Evolutionary conservation across 2,888 invertebrate genomes (phyloP), one percentile per base, ranked within the genome.

Genomic region (Mechanitis mazaeus): DNA sequence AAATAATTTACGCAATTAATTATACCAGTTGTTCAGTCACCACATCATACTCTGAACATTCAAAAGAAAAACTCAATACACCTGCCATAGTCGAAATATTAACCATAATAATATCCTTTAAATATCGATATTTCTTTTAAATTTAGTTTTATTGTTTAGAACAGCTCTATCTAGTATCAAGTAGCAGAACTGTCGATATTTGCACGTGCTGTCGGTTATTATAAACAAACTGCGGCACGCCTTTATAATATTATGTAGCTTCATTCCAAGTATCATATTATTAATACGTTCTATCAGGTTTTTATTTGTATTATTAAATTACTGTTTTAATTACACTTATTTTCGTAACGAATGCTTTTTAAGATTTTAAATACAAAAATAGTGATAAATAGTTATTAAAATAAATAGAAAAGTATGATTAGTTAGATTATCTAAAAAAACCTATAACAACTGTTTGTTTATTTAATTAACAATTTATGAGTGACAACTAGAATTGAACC

Each of bases 111-210:
- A 35, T 5, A 35, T 5, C 3, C 35, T 35, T 35, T 5, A 5
- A 35, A 35, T 35, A 38, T 6, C 38, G 7, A 38, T 7, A 38
- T 38, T 38, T 38, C 1, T 4, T 38, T 38, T 38, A 38, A 38
- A 38, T 38, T 9, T 35, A 35, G 6, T 9, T 9, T 42, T 11
- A 9, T 9, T 9, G 11, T 7, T 42, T 9, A 5, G 7, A 50
- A 42, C 64, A 66, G 55, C 61, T 72, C 69, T 74, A 71, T 75
- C 77, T 79, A 55, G 62, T 42, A 61, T 28, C 45, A 47, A 70
- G 35, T 72, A 74, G 71, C 59, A 35, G 20, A 55, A 65, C 4
- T 38, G 42, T 7, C 9, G 11, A 42, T 42, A 45, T 7, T 33
- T 56, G 64, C 68, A 71, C 71, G 70, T 68, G 69, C 42, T 31